Evolutionary conservation across 2,888 invertebrate species (phyloP), one percentile per base, ranked within the genome.

Genomic region (Ceriagrion tenellum): DNA sequence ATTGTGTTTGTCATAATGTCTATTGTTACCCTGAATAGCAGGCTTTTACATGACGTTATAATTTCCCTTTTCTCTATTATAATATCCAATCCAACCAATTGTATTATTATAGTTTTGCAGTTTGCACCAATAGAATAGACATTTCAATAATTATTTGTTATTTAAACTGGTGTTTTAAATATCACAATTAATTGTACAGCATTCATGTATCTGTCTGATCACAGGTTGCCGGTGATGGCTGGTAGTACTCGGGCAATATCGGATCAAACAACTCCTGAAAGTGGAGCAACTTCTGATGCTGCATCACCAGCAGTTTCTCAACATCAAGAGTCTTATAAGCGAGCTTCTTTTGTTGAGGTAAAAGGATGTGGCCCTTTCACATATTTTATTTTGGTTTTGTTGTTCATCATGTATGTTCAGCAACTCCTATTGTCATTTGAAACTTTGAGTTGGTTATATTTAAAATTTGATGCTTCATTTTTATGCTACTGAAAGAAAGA

Each of bases 261-360:
- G 23, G 93, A 93, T 18, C 93, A 93, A 69, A 47, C 63, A 47
- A 93, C 63, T 40, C 93, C 69, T 26, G 93, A 93, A 26, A 93
- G 47, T 47, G 69, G 47, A 26, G 47, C 40, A 69, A 55, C 93
- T 74, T 93, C 93, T 69, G 95, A 90, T 26, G 95, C 95, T 59
- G 89, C 93, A 26, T 88, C 95, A 18, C 95, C 95, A 55, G 90
- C 95, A 2, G 95, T 96, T 95, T 95, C 96, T 56, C 93, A 93
- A 47, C 63, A 63, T n/a, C 47, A 63, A 16, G 93, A 93, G 30
- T 95, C 96, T 89, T 96, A 97, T 1, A 99, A 99, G 97, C 97
- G 98, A 95, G 98, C 99, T 13, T 98, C 99, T 0, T 99, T 99
- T 97, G 98, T 99, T 89, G 99, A 99, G 98, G 98, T 98, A 95